phyloP scores from a whole-genome alignment of 2,888 invertebrate genomes.

The Drosophila greeni region DNA sequence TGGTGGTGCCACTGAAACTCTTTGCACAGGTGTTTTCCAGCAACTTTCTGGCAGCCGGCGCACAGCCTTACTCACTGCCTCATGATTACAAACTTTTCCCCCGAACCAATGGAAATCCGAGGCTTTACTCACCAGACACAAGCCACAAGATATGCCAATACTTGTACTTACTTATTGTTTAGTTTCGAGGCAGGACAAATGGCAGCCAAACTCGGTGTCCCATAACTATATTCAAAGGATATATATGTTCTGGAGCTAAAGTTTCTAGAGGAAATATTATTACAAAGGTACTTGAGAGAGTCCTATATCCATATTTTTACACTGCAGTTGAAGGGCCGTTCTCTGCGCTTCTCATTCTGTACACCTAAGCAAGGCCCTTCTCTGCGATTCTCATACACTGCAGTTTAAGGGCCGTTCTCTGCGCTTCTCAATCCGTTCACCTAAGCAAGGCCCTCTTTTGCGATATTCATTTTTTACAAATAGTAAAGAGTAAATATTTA shows the following conservation, averaged over 20 bases:
- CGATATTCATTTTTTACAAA: no score
- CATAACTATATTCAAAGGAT: neutral
- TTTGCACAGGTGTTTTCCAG: constrained; percentile 48
- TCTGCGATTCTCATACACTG: no score
- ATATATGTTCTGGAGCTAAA: neutral
- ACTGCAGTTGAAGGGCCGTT: no score
- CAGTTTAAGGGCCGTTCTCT: no score
- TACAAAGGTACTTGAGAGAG: no score
- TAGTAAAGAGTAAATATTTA: neutral
- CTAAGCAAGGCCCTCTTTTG: no score
- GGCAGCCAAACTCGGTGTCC: neutral
- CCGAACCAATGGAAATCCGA: constrained; percentile 8
- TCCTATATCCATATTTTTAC: no score
- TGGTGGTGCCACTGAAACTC: constrained; percentile 13
- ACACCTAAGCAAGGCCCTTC: no score
- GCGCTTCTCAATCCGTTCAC: no score
- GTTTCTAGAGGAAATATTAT: neutral
- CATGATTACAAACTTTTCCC: constrained; percentile 54
- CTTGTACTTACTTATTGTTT: constrained; percentile 16
- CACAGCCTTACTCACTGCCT: constrained; percentile 17
- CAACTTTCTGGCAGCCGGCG: constrained; percentile 36
- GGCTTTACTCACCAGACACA: constrained; percentile 8
- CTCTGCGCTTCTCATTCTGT: no score
- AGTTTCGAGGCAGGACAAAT: constrained; percentile 1
- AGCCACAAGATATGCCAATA: constrained; percentile 9